Percentiles rank a stretch among this genome's conserved stretches.
Evolutionary conservation across 2,797 vertebrate species (phyloP).

Genomic region (Lacerta bilineata): DNA sequence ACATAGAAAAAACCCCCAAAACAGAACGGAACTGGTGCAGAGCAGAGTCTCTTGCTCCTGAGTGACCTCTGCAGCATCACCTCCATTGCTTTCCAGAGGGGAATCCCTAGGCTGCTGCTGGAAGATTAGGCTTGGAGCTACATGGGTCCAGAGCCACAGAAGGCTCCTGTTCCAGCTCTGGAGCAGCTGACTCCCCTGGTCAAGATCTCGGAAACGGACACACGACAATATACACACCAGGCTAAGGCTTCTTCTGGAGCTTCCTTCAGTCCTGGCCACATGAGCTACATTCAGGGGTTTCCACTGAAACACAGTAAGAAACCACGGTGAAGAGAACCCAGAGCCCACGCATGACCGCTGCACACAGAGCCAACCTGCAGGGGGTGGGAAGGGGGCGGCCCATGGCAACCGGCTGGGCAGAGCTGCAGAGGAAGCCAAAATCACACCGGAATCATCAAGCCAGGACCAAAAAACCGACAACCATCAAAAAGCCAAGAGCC

Average conservation of each 20-base stretch:
- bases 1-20: no score
- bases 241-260: slow-evolving; percentile 30
- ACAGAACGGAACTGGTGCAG: neutral
- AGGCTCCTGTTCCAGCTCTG: neutral
- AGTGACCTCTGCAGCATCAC: neutral
- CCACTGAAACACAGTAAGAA: slow-evolving; percentile 25
- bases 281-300: slow-evolving; percentile 30
- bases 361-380: neutral
- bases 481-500: neutral
- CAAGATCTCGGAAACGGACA: neutral
- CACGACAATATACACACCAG: slow-evolving; percentile 9
- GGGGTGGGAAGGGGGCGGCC: neutral
- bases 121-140: neutral
- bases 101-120: neutral
- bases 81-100: neutral
- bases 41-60: neutral
- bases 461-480: no score
- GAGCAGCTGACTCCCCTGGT: neutral
- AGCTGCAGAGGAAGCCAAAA: neutral
- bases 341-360: neutral
- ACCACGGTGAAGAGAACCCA: neutral
- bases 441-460: neutral
- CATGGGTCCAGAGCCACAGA: neutral
- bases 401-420: neutral
- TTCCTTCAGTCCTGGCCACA: slow-evolving; percentile 25